Conservation (phyloP, 2,797 vertebrate genomes). For the Pelobates cultripes region DNA sequence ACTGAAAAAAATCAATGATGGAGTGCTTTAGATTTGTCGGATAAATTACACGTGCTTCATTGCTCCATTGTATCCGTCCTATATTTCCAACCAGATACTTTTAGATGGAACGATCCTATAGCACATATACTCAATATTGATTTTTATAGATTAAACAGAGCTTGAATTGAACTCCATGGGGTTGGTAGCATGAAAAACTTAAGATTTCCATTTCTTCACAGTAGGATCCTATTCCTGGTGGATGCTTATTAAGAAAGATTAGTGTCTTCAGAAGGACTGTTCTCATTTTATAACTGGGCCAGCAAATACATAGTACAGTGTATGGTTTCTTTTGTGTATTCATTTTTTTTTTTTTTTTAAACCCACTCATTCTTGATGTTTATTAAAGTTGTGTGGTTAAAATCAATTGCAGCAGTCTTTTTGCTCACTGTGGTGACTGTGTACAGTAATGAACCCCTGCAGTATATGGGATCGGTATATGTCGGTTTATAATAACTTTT, state of each 20-base stretch:
- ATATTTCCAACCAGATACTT: conserved; percentile 84
- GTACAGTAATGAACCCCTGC: conserved; percentile 50
- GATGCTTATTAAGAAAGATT: conserved; percentile 57
- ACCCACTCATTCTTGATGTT: conserved; percentile 13
- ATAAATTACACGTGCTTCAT: conserved; percentile 89
- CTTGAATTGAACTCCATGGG: conserved; percentile 67
- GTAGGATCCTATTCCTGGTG: conserved; percentile 51
- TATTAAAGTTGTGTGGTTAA: conserved; percentile 39
- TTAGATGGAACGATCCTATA: conserved; percentile 85
- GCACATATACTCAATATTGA: conserved; percentile 84
- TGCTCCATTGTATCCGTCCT: conserved; percentile 87
- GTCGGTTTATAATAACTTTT: background rate
- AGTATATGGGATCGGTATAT: conserved; percentile 32
- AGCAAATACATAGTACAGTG: conserved; percentile 50
- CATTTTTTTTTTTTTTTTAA: conserved; percentile 45
- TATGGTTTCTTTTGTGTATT: conserved; percentile 47
- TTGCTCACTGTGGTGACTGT: conserved; percentile 13
- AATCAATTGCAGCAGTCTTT: conserved; percentile 37
- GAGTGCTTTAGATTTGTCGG: conserved; percentile 82
- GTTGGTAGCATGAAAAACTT: conserved; percentile 65
- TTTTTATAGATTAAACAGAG: conserved; percentile 88
- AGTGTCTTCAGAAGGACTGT: conserved; percentile 53
- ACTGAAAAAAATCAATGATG: conserved; percentile 90
- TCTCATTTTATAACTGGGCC: conserved; percentile 50
- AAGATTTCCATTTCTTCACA: conserved; percentile 61